Conservation (phyloP, 2,888 invertebrate species). For the Timandra comae region DNA sequence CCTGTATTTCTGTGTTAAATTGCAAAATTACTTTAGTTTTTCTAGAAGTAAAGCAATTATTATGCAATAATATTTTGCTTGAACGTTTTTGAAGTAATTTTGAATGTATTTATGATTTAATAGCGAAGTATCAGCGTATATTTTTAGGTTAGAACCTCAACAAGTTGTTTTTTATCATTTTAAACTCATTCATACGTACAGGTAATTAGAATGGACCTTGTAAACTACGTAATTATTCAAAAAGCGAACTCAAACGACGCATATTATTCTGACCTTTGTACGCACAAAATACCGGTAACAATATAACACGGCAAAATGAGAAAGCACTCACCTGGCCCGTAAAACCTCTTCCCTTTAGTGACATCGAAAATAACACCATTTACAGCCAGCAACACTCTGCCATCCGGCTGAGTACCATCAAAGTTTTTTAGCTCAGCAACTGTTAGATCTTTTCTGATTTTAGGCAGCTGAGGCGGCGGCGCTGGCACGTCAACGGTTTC, state of each 20-base stretch:
- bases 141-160: too few relatives aligned
- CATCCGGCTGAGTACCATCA: slow-evolving; percentile 89
- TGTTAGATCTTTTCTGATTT: slow-evolving; percentile 92
- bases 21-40: neutral
- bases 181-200: too few relatives aligned
- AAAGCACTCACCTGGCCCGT: slow-evolving; percentile 89
- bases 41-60: neutral
- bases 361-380: slow-evolving; percentile 97
- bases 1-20: too few relatives aligned
- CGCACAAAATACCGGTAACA: slow-evolving; percentile 1
- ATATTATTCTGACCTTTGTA: slow-evolving; percentile 20
- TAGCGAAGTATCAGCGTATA: too few relatives aligned
- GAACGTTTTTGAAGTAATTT: neutral
- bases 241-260: slow-evolving; percentile 6
- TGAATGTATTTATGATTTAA: too few relatives aligned
- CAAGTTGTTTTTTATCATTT: too few relatives aligned
- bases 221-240: neutral
- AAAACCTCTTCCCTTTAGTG: slow-evolving; percentile 91
- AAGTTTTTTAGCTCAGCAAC: slow-evolving; percentile 89
- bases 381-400: slow-evolving; percentile 92
- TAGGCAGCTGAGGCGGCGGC: slow-evolving; percentile 80
- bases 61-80: neutral
- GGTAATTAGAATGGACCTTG: neutral
- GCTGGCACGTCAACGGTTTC: slow-evolving; percentile 51
- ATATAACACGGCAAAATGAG: slow-evolving; percentile 15